Evolutionary conservation across 2,888 invertebrate genomes (phyloP), one percentile per base, ranked within the genome.

Genomic region (Drosophila prolongata): DNA sequence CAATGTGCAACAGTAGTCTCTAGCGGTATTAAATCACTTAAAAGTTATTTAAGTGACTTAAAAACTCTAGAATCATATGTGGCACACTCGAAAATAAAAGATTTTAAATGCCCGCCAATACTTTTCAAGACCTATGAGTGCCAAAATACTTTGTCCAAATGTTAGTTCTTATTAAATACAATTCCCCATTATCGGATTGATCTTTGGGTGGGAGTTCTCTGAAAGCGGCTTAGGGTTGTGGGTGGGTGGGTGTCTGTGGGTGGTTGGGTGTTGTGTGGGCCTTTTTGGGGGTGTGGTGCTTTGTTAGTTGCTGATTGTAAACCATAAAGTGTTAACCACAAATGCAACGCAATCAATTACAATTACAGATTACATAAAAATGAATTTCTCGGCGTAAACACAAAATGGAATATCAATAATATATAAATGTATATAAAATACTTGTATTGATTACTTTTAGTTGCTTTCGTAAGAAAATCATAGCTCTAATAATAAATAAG

Each of bases 371-470:
- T 83, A 77, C 76, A 82, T 75, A 73, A 84, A 86, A 87, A 86
- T 87, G 85, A 86, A 86, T 86, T 86, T 86, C 85, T 86, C 80
- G 65, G 81, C 73, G 70, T 75, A 64, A 85, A 86, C 85, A 76
- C 85, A 86, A 86, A 87, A 86, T 81, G 86, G 76, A 73, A 79
- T 85, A 66, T 67, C 57, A 61, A 27, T 46, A 46, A 30, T 46
- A 46, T 59, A 53, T 49, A 10, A 10, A 14, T 47, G 27, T 44
- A 61, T 56, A 38, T 50, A 47, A 30, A 30, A 34, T 58, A 44
- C 43, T 50, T 11, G 47, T 34, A 16, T 16, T 16, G 30, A 59
- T 54, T 58, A 56, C 34, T 55, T 53, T 42, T 54, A 43, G 27
- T 50, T 55, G 50, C 30, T 64, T 53, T 66, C 44, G 34, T 59